These are phyloP conservation scores for Drosophila baimaii DNA, from an alignment of 1,140 invertebrate genomes.

Conservation along the genomic window DNA sequence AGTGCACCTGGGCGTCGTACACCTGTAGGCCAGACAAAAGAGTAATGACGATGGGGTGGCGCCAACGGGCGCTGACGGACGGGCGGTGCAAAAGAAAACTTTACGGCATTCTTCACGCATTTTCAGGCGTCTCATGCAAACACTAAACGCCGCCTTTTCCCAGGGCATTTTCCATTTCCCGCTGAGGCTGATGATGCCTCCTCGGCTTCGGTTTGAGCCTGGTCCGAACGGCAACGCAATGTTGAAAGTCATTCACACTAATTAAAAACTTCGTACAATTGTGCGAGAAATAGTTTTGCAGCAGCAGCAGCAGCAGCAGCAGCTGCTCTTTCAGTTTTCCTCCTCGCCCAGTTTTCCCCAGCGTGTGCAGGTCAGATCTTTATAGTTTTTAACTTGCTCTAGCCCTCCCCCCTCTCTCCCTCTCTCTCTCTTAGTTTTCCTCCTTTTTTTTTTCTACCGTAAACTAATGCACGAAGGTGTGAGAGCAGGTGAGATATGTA, in stretches of 20 bases:
- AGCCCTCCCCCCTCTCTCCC: too few relatives aligned
- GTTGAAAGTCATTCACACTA: conserved; percentile 84
- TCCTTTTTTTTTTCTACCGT: too few relatives aligned
- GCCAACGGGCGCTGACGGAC: too few relatives aligned
- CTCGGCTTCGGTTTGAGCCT: conserved; percentile 20
- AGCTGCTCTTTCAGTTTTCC: conserved; percentile 30
- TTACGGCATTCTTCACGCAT: conserved; percentile 62
- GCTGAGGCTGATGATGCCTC: not conserved
- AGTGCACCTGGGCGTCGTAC: not conserved
- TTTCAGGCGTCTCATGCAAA: conserved; percentile 72
- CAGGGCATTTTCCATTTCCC: conserved; percentile 10
- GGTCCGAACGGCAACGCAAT: conserved; percentile 60
- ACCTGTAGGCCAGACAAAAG: conserved; percentile 23
- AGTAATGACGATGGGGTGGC: conserved; percentile 27
- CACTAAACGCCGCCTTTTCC: conserved; percentile 42
- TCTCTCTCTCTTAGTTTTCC: too few relatives aligned
- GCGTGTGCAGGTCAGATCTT: conserved; percentile 48
- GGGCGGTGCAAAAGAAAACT: conserved; percentile 62
- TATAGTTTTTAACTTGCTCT: conserved; percentile 47
- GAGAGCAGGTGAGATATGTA: not conserved
- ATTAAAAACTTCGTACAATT: conserved; percentile 84
- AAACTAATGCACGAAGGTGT: conserved; percentile 35
- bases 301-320: conserved; percentile 55
- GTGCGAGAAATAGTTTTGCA: conserved; percentile 81
- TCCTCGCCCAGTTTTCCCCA: conserved; percentile 3